A percentile compares a stretch with the other conserved stretches of the same genome.
Conservation (phyloP, 2,113 vertebrate genomes). For the Ameiurus melas region DNA sequence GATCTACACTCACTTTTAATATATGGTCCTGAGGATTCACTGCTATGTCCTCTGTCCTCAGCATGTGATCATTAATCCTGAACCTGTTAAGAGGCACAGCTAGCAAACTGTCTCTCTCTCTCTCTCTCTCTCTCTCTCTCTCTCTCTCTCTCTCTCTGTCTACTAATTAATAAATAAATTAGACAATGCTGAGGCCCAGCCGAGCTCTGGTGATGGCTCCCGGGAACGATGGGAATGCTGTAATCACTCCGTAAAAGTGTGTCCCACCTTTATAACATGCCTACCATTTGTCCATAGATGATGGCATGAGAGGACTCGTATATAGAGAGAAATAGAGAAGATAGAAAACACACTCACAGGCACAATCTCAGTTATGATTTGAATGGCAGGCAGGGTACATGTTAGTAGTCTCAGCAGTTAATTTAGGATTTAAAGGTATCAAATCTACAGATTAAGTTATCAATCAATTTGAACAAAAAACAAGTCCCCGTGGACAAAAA, state of each 20-base stretch:
- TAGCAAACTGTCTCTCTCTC: conserved; percentile 6
- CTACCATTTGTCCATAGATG: conserved; percentile 31
- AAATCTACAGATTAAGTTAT: background rate
- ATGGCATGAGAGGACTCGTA: background rate
- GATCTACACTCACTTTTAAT: background rate
- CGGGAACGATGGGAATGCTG: conserved; percentile 24
- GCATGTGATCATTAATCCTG: conserved; percentile 35
- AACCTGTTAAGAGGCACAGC: background rate
- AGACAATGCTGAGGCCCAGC: background rate
- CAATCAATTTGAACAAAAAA: background rate
- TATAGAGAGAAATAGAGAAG: background rate
- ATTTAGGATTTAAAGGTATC: background rate
- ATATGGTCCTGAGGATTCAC: background rate
- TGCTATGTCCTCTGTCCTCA: background rate
- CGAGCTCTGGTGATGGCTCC: background rate
- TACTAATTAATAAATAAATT: conserved; percentile 43
- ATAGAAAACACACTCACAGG: background rate
- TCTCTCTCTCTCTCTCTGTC: conserved; percentile 9
- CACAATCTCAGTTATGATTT: background rate
- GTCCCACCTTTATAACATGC: conserved; percentile 43
- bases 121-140: conserved; percentile 4
- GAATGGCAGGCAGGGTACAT: background rate
- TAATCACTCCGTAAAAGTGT: conserved; percentile 22
- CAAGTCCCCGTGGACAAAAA: background rate
- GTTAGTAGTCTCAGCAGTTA: background rate